Conservation (phyloP, 2,797 vertebrate genomes). For the Falco biarmicus region DNA sequence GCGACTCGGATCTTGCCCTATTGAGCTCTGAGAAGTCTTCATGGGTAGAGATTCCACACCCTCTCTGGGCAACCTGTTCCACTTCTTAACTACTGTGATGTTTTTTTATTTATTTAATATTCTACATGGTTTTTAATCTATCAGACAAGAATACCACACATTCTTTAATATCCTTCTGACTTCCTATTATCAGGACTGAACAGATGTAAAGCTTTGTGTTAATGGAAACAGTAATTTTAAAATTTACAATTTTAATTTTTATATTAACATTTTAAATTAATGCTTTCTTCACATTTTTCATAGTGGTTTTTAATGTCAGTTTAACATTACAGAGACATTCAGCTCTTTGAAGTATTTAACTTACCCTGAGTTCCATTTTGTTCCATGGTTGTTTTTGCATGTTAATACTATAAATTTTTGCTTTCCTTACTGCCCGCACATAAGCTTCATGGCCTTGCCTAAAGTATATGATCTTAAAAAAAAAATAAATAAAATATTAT, state of each 20-base stretch:
- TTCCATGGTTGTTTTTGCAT: constrained; percentile 98
- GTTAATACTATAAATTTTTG: constrained; percentile 94
- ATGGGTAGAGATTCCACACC: background rate
- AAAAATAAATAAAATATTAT: background rate
- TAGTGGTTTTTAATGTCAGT: background rate
- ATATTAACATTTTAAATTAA: background rate
- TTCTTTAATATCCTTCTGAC: background rate
- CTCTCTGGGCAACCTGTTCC: background rate
- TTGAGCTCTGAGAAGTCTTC: background rate
- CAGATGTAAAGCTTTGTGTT: background rate
- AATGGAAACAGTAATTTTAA: background rate
- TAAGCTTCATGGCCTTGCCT: constrained; percentile 98
- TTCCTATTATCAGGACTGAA: background rate
- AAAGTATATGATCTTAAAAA: constrained; percentile 93
- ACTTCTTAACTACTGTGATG: background rate
- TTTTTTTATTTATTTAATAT: background rate
- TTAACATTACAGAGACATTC: background rate
- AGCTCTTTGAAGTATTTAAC: constrained; percentile 8
- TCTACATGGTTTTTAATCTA: background rate
- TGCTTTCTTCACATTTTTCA: background rate
- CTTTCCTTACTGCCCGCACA: constrained; percentile 91
- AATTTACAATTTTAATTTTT: background rate
- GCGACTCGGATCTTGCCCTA: background rate
- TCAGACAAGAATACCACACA: background rate
- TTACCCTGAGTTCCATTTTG: constrained; percentile 97